Evolutionary conservation across 2,797 vertebrate genomes (phyloP), one percentile per base, ranked within the genome.

Genomic region (Liasis olivaceus): DNA sequence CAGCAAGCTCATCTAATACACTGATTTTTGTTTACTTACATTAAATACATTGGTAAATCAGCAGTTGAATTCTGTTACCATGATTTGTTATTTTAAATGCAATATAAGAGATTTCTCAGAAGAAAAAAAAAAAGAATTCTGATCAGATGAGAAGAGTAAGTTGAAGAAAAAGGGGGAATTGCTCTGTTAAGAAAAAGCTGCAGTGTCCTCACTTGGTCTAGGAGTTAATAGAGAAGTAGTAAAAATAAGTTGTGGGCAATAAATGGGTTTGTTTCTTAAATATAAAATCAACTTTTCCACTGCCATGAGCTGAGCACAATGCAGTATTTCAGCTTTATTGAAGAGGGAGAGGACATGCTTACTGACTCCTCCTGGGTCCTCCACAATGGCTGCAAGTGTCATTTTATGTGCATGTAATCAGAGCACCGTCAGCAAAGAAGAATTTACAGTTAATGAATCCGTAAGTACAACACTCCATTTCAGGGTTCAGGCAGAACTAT

Each of bases 31-130:
- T 98, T 97, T 97, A 98, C 96, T 98, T 97, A 97, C 97, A 98
- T 98, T 98, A 98, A 98, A 98, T 98, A 97, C 97, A 98, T 93
- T 85, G 96, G 96, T 97, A 96, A 96, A 97, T 97, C 96, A 97
- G 97, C 96, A 96, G 96, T 95, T 77, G 95, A 96, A 95, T 94
- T 97, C 96, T 96, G 97, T 97, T 97, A 97, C 96, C 97, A 97
- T 94, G 95, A 97, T 97, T 81, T 97, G 97, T 97, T 97, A 97
- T 95, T 95, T 96, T 96, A 91, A 96, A 91, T 89, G 96, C 94
- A 89, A 95, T 85, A 94, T 93, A 95, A 94, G 96, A 95, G 93
- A 92, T 96, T 95, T 95, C 94, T 94, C 94, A 94, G 93, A 96
- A 96, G 95, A 88, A 51, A 92, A 93, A 63, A 63, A 90, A 91